phyloP scores from a whole-genome alignment of 2,113 vertebrate genomes.

The Natator depressus region DNA sequence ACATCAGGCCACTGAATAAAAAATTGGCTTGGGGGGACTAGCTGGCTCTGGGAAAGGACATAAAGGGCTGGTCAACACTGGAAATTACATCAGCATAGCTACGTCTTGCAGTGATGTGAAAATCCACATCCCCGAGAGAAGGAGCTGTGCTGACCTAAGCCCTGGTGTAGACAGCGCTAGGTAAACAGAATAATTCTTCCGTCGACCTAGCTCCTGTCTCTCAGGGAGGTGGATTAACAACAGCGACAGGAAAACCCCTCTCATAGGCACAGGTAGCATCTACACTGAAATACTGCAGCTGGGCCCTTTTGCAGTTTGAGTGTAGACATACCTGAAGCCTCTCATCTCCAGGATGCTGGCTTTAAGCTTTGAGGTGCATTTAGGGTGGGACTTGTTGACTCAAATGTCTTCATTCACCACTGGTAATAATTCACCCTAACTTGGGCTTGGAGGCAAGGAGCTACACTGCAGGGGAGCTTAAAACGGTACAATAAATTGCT shows the following conservation, averaged over 20 bases:
- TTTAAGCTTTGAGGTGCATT: neutral
- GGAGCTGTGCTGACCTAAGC: neutral
- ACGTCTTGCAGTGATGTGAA: neutral
- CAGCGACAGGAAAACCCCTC: too few species aligned
- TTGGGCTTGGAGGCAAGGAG: rapidly evolving
- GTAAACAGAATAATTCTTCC: neutral
- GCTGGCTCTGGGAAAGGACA: too few species aligned
- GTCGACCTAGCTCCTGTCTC: too few species aligned
- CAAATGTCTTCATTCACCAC: rapidly evolving
- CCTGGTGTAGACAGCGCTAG: neutral
- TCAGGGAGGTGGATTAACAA: too few species aligned
- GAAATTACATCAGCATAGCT: neutral
- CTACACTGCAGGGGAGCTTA: rapidly evolving
- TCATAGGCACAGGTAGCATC: too few species aligned
- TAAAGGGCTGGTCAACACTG: neutral
- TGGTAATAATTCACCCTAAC: rapidly evolving
- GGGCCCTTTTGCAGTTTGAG: too few species aligned
- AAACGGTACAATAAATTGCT: rapidly evolving
- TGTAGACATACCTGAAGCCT: rapidly evolving
- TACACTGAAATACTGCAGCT: too few species aligned
- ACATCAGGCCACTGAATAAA: neutral
- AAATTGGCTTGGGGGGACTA: neutral
- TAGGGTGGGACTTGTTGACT: rapidly evolving
- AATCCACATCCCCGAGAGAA: neutral
- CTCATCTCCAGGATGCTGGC: neutral